phyloP scores from a whole-genome alignment of 1,140 invertebrate species.

The Batillaria attramentaria region DNA sequence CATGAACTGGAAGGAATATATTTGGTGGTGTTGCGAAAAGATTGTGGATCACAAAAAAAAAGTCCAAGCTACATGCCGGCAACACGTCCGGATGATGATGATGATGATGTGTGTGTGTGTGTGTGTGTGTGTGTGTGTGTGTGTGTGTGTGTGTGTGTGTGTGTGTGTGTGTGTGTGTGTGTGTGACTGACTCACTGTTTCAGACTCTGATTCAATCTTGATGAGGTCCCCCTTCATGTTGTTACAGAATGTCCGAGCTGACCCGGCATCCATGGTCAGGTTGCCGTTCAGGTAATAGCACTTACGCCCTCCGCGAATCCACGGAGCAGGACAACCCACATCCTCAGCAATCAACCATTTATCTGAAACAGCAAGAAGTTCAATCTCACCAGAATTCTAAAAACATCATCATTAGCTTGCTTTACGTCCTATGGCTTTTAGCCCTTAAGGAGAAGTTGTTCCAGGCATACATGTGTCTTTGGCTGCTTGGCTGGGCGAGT shows the following conservation, averaged over 20 bases:
- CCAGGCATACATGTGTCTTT: no score
- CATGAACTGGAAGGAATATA: background rate
- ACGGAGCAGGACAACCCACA: constrained; percentile 5
- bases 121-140: no score
- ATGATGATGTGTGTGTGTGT: no score
- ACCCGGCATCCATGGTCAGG: background rate
- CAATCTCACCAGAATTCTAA: no score
- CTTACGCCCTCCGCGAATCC: constrained; percentile 14
- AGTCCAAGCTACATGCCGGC: background rate
- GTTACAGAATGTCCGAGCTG: background rate
- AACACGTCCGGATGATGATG: background rate
- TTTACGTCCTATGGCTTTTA: no score
- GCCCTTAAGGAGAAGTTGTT: no score
- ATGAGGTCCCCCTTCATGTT: background rate
- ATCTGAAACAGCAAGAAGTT: background rate
- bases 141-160: background rate
- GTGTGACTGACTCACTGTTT: background rate
- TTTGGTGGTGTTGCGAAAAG: background rate
- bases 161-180: background rate
- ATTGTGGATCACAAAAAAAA: background rate
- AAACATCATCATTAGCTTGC: no score
- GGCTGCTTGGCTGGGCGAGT: no score
- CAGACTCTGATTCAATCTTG: background rate
- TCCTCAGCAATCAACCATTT: no score
- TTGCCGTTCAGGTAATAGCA: constrained; percentile 11